A percentile compares a stretch with the other conserved stretches of the same genome.
Evolutionary conservation across 2,113 vertebrate species (phyloP).

Genomic region (Perca fluviatilis): DNA sequence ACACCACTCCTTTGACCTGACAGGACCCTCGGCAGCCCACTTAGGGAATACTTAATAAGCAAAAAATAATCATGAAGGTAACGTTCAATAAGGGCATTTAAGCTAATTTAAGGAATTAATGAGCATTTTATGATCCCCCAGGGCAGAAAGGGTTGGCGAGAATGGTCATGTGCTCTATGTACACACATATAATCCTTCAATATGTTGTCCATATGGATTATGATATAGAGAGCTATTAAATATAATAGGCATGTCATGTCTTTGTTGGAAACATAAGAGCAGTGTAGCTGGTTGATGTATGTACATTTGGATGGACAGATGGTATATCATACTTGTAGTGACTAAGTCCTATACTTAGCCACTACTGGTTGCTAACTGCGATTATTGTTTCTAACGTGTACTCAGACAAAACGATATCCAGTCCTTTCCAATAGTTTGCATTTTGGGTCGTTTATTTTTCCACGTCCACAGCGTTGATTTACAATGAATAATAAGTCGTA

Average conservation of each 20-base stretch:
- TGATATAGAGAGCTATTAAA: conserved; percentile 58
- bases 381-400: too few relatives aligned
- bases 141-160: conserved; percentile 55
- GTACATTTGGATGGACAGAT: conserved; percentile 19
- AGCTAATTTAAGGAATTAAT: conserved; percentile 83
- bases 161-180: conserved; percentile 64
- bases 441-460: too few relatives aligned
- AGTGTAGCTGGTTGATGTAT: conserved; percentile 30
- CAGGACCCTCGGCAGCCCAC: conserved; percentile 67
- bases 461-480: too few relatives aligned
- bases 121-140: conserved; percentile 76
- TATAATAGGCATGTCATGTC: conserved; percentile 53
- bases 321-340: background rate
- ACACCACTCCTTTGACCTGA: conserved; percentile 70
- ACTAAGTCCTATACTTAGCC: too few relatives aligned
- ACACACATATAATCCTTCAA: conserved; percentile 70
- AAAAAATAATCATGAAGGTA: conserved; percentile 79
- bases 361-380: too few relatives aligned
- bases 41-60: conserved; percentile 81
- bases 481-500: too few relatives aligned
- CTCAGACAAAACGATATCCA: too few relatives aligned
- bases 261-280: conserved; percentile 45
- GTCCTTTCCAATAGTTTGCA: too few relatives aligned
- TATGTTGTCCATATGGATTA: conserved; percentile 77
- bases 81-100: conserved; percentile 80